These are phyloP conservation scores for Stramonita haemastoma DNA, from an alignment of 2,888 invertebrate genomes.

Conservation along the genomic window DNA sequence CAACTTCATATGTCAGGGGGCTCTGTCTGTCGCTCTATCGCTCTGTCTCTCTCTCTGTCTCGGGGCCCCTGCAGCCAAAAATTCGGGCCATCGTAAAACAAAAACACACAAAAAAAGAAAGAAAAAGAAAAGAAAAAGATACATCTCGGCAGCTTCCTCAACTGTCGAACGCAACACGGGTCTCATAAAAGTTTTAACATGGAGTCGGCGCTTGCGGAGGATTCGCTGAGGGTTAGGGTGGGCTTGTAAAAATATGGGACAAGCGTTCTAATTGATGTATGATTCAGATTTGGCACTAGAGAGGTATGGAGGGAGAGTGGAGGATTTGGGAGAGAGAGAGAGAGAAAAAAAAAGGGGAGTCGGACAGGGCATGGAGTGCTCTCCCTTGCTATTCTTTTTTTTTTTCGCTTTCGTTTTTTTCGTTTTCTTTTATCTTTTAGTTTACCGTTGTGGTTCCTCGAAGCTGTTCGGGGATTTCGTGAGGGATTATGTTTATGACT, in stretches of 20 bases:
- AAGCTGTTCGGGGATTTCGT: no score
- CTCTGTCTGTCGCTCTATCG: background rate
- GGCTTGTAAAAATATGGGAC: background rate
- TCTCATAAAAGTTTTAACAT: background rate
- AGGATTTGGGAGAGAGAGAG: background rate
- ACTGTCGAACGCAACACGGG: background rate
- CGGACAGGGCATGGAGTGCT: no score
- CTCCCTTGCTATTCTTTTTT: no score
- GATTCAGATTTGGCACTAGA: background rate
- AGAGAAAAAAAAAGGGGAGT: background rate
- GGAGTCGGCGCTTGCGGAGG: no score
- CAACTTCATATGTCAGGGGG: background rate
- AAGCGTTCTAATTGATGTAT: conserved; percentile 14
- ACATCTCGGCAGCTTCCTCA: background rate
- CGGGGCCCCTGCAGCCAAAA: background rate
- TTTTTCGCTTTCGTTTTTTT: no score
- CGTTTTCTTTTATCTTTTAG: no score
- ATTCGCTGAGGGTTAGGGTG: background rate
- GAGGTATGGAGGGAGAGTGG: background rate
- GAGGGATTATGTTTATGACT: no score
- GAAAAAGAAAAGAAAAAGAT: background rate
- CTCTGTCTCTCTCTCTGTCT: background rate
- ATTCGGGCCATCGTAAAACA: no score
- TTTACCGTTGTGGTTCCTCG: no score
- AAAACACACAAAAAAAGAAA: no score